phyloP scores from a whole-genome alignment of 2,888 invertebrate species.

The Spilosoma lubricipeda region DNA sequence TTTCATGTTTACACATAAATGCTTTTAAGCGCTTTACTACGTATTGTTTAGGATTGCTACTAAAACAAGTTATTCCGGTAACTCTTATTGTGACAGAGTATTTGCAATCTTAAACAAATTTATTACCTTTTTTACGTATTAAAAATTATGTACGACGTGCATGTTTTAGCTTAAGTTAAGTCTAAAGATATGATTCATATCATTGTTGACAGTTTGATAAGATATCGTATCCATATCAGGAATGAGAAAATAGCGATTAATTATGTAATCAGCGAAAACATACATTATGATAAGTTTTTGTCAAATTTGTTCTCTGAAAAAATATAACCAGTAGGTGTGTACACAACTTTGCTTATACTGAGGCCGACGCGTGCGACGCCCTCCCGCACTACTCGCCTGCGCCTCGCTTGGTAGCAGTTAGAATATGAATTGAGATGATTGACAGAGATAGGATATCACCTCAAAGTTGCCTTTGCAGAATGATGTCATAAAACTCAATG shows the following conservation, averaged over 20 bases:
- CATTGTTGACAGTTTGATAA: slow-evolving; percentile 37
- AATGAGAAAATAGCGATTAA: slow-evolving; percentile 15
- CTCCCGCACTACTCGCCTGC: neutral
- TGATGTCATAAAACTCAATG: slow-evolving; percentile 46
- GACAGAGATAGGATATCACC: slow-evolving; percentile 20
- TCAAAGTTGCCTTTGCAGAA: slow-evolving; percentile 26
- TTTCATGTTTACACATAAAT: slow-evolving; percentile 5
- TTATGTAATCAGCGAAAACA: slow-evolving; percentile 10
- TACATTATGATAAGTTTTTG: neutral
- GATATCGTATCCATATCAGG: slow-evolving; percentile 14
- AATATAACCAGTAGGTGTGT: slow-evolving; percentile 26
- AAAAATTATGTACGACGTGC: neutral
- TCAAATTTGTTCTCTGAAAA: neutral
- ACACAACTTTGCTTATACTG: slow-evolving; percentile 31
- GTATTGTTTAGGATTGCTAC: slow-evolving; percentile 7
- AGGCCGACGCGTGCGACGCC: slow-evolving; percentile 43
- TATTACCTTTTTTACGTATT: neutral
- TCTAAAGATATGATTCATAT: slow-evolving; percentile 7
- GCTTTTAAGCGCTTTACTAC: slow-evolving; percentile 5
- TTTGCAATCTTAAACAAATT: slow-evolving; percentile 1
- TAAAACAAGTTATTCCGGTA: slow-evolving; percentile 9
- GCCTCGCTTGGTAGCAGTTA: slow-evolving; percentile 33
- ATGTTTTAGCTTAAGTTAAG: too few relatives aligned
- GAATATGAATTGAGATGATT: slow-evolving; percentile 34
- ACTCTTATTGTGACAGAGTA: neutral